phyloP scores from a whole-genome alignment of 1,140 invertebrate species.

The Philopotamus ludificatus region DNA sequence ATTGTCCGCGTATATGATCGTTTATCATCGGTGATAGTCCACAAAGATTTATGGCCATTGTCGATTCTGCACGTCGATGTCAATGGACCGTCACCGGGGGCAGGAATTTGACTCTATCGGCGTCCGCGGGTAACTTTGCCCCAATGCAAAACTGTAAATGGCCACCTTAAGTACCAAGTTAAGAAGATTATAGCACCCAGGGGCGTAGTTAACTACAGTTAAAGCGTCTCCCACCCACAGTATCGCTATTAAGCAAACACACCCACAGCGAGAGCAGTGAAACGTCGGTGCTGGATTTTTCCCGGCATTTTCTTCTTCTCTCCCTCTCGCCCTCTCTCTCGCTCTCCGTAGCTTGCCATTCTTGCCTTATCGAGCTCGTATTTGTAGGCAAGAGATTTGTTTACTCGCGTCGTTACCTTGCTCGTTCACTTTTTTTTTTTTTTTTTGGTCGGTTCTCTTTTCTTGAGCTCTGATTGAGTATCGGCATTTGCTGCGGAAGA shows the following conservation, averaged over 20 bases:
- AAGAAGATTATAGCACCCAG: conserved; percentile 6
- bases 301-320: background rate
- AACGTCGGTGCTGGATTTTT: background rate
- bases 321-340: background rate
- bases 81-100: background rate
- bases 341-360: background rate
- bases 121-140: background rate
- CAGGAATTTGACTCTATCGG: background rate
- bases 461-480: background rate
- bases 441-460: too few species aligned
- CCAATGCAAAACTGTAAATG: conserved; percentile 10
- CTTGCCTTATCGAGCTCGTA: background rate
- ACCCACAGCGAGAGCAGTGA: background rate
- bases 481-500: background rate
- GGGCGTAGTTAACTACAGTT: conserved; percentile 6
- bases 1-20: too few species aligned
- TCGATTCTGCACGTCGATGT: background rate
- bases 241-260: conserved; percentile 8
- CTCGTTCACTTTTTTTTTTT: background rate
- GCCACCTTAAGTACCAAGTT: background rate
- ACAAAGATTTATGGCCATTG: too few species aligned
- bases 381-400: conserved; percentile 7
- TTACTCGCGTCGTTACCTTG: background rate
- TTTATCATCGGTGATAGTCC: too few species aligned
- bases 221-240: conserved; percentile 6